These are phyloP conservation scores for Oreochromis mossambicus DNA, from an alignment of 2,797 vertebrate species.

Conservation along the genomic window DNA sequence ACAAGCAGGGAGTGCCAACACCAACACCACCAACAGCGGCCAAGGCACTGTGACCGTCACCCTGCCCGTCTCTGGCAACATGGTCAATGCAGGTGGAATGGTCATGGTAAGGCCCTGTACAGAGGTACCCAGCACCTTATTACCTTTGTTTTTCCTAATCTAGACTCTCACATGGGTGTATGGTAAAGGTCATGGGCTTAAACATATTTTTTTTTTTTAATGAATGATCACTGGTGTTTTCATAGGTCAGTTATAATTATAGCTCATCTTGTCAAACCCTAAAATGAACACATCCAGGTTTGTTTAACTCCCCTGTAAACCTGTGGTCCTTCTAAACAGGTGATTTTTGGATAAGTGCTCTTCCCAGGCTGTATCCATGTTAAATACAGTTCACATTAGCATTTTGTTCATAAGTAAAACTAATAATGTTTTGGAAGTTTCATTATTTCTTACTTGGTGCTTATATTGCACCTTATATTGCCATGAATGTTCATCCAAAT, in stretches of 20 bases:
- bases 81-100: conserved; percentile 98
- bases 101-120: conserved; percentile 89
- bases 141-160: conserved; percentile 10
- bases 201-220: not conserved
- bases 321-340: not conserved
- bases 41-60: conserved; percentile 98
- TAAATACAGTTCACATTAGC: not conserved
- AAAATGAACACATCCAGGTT: not conserved
- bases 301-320: not conserved
- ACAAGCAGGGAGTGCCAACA: conserved; percentile 87
- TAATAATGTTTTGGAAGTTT: not conserved
- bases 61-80: conserved; percentile 88
- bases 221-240: not conserved
- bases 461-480: too few relatives aligned
- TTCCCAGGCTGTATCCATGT: not conserved
- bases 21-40: conserved; percentile 92
- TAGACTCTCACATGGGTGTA: conserved; percentile 15
- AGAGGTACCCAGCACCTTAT: conserved; percentile 63
- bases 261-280: not conserved
- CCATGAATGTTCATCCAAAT: not conserved
- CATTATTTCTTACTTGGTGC: not conserved
- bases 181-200: conserved; percentile 16
- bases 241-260: not conserved
- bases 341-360: rapidly evolving
- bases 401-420: not conserved